phyloP scores from a whole-genome alignment of 2,888 invertebrate species.

The Aricia artaxerxes region DNA sequence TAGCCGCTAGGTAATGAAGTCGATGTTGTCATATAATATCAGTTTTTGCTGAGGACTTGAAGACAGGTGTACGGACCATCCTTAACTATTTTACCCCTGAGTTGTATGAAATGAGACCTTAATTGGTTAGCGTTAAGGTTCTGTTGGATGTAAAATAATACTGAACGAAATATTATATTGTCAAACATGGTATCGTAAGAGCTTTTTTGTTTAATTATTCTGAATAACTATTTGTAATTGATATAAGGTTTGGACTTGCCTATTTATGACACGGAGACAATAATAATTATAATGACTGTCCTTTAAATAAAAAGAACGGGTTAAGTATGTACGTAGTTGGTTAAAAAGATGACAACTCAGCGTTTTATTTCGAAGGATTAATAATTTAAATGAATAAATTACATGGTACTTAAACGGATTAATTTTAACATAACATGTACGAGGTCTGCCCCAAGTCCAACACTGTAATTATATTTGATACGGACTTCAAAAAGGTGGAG shows the following conservation, averaged over 20 bases:
- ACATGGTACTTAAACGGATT: neutral
- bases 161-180: neutral
- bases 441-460: neutral
- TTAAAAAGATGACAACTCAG: slow-evolving; percentile 2
- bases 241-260: neutral
- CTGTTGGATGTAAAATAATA: neutral
- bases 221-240: slow-evolving; percentile 4
- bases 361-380: neutral
- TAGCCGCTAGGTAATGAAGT: slow-evolving; percentile 41
- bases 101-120: neutral
- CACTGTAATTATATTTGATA: slow-evolving; percentile 15
- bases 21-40: slow-evolving; percentile 22
- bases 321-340: neutral
- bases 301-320: neutral
- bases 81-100: neutral
- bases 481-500: slow-evolving; percentile 5
- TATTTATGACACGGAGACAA: neutral
- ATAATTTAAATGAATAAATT: slow-evolving; percentile 7
- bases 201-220: slow-evolving; percentile 1
- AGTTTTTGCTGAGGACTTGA: slow-evolving; percentile 1
- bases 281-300: neutral
- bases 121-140: neutral
- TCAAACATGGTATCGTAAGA: neutral
- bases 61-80: slow-evolving; percentile 16
- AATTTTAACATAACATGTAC: neutral